Evolutionary conservation across 64 coral and sea anemone species (phyloP).

Genomic region (Platygyra sinensis): DNA sequence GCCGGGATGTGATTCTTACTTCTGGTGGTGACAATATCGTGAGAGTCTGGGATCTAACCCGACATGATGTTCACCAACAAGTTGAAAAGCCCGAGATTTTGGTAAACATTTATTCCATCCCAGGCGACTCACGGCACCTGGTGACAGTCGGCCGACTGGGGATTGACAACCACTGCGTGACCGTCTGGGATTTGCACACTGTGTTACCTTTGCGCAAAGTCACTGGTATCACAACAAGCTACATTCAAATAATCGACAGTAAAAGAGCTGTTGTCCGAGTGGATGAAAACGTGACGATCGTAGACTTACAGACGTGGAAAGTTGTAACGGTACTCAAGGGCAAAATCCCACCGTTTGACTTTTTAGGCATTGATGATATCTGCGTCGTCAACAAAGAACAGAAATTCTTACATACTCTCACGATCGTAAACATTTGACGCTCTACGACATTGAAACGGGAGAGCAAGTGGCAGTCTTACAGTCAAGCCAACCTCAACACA

Average conservation of each 20-base stretch:
- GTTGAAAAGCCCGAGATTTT: slow-evolving; percentile 69
- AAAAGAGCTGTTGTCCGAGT: slow-evolving; percentile 66
- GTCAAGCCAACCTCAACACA: slow-evolving; percentile 19
- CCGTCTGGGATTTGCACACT: slow-evolving; percentile 75
- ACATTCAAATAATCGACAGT: slow-evolving; percentile 70
- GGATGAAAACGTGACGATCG: slow-evolving; percentile 53
- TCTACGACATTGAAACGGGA: slow-evolving; percentile 84
- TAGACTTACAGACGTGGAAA: slow-evolving; percentile 68
- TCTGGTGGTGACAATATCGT: slow-evolving; percentile 80
- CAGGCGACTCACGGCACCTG: slow-evolving; percentile 58
- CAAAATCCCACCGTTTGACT: slow-evolving; percentile 73
- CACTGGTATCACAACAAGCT: slow-evolving; percentile 67
- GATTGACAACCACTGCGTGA: slow-evolving; percentile 64
- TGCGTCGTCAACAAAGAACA: slow-evolving; percentile 56
- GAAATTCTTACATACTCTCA: slow-evolving; percentile 83
- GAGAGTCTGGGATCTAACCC: slow-evolving; percentile 78
- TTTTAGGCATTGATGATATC: slow-evolving; percentile 70
- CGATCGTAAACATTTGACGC: slow-evolving; percentile 45
- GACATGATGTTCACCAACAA: slow-evolving; percentile 49
- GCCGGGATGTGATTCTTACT: slow-evolving; percentile 64
- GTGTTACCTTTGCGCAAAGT: slow-evolving; percentile 68
- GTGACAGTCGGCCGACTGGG: slow-evolving; percentile 83
- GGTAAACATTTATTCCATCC: slow-evolving; percentile 63
- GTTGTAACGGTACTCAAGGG: slow-evolving; percentile 77
- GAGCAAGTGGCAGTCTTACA: slow-evolving; percentile 52